Percentiles rank a stretch among this genome's conserved stretches.
Evolutionary conservation across 1,140 invertebrate genomes (phyloP).

Genomic region (Eueides isabella): DNA sequence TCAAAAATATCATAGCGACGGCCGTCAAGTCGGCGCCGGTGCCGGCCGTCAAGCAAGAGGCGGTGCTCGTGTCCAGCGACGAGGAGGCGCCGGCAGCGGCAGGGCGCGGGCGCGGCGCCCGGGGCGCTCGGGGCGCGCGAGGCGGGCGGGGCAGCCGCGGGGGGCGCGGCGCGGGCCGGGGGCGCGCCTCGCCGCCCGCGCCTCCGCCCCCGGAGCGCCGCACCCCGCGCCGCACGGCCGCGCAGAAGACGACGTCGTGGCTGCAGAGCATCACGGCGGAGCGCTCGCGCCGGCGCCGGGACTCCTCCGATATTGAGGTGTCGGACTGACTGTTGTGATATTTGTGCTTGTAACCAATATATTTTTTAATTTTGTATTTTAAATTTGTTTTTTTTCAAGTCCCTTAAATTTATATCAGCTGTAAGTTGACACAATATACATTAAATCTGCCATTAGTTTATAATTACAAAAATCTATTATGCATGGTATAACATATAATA

Average conservation of each 20-base stretch:
- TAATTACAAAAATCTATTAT: too few species aligned
- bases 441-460: too few species aligned
- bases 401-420: too few species aligned
- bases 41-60: constrained; percentile 38
- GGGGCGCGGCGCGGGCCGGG: constrained; percentile 21
- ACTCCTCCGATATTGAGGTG: constrained; percentile 64
- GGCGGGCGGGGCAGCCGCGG: constrained; percentile 23
- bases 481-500: too few species aligned
- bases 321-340: constrained; percentile 52
- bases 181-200: constrained; percentile 30
- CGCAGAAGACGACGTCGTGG: constrained; percentile 53
- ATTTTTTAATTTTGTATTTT: too few species aligned
- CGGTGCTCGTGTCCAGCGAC: constrained; percentile 45
- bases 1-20: constrained; percentile 50
- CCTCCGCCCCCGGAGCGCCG: constrained; percentile 53
- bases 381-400: too few species aligned
- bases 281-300: constrained; percentile 47
- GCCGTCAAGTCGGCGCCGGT: constrained; percentile 39
- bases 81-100: constrained; percentile 40
- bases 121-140: constrained; percentile 23
- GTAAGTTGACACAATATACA: too few species aligned
- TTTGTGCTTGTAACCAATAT: background rate
- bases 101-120: constrained; percentile 38
- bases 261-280: constrained; percentile 52
- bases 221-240: constrained; percentile 53